Base-by-base conservation (phyloP, 2,888 invertebrate genomes). In the Callyntrura sp. region DNA sequence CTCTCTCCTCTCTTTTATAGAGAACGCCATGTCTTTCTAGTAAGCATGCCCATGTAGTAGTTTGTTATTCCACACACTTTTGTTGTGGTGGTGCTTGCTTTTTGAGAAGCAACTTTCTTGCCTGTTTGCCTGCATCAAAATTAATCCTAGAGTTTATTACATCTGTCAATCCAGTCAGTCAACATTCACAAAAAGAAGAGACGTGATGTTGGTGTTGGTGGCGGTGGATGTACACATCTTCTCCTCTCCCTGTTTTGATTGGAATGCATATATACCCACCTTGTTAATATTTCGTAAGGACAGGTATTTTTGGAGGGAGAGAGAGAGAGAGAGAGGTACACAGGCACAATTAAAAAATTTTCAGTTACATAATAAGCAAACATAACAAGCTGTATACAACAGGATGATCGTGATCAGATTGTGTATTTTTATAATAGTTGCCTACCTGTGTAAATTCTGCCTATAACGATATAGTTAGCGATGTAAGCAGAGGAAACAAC, bases 81-180 rank as follows among this genome's bases (percentile, higher is more conserved):
- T 25, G 45, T 45, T 20, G 73, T 73, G 35, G 73, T 73, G 35
- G 6, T 35, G 35, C 28, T 1, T 25, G 68, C 28, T 68, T 28
- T 28, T 35, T 78, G 43, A 51, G 62, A 78, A 78, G 28, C 78
- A 78, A 78, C 78, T 78, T 78, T 78, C 78, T 17, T 78, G 28
- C 23, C 11, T 14, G 25, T 55, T 17, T 78, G 28, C 23, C 11
- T 14, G 25, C 78, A 25, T 78, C 78, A 78, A 78, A 78, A 78
- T 55, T 78, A 65, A 78, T 79, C 79, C 83, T 51, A 55, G 82
- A 88, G 70, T 82, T 88, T 88, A 88, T 88, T 88, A 88, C 88
- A 82, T 60, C 88, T 88, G 88, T 88, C 88, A 88, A 88, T 88
- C 88, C 88, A 88, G 83, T 83, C 82, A 88, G 88, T 88, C 88